Base-by-base conservation (phyloP, 2,113 vertebrate genomes). In the Erpornis zantholeuca region DNA sequence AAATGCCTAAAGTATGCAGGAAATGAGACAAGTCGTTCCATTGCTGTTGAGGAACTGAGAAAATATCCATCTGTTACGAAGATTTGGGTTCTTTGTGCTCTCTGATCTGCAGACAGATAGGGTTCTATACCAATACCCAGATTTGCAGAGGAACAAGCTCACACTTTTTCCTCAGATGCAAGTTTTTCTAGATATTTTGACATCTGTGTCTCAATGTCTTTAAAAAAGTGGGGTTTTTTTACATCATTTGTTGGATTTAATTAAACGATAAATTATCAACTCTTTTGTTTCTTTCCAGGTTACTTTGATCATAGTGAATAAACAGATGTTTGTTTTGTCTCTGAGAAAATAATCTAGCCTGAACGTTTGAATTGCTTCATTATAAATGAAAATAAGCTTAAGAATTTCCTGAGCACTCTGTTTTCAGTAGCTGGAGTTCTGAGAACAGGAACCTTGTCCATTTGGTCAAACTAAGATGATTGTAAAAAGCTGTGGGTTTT, bases 91-190 rank as follows among this genome's bases (percentile, higher is more conserved):
- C n/a, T 94, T 75, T 33, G 22, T 71, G 56, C 38, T 78, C 63
- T 82, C 44, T 76, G 52, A 28, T n/a, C 5, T 78, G 52, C 38
- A 53, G n/a, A 73, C 75, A 73, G 36, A 15, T 57, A 57, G 23
- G 18, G 27, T 70, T 25, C 10, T 23, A 6, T 10, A 40, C 19
- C 12, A 36, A 0, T 73, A 15, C 11, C 59, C 28, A 54, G 2
- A 82, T 94, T 60, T 89, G 35, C 24, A 54, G 21, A 54, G 45
- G 15, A 78, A 19, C 23, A 28, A 12, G 54, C 44, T 86, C 14
- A 15, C 5, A 0, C 44, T 71, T 66, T 72, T 72, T 47, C 38
- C 25, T 65, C n/a, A 42, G 44, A 23, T 1, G 0, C 7, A 42
- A n/a, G 33, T 53, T 28, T 68, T 7, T 38, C 25, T 10, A 52